A percentile compares a stretch with the other conserved stretches of the same genome.
Evolutionary conservation across 2,888 invertebrate species (phyloP).

Genomic region (Podabrus alpinus): DNA sequence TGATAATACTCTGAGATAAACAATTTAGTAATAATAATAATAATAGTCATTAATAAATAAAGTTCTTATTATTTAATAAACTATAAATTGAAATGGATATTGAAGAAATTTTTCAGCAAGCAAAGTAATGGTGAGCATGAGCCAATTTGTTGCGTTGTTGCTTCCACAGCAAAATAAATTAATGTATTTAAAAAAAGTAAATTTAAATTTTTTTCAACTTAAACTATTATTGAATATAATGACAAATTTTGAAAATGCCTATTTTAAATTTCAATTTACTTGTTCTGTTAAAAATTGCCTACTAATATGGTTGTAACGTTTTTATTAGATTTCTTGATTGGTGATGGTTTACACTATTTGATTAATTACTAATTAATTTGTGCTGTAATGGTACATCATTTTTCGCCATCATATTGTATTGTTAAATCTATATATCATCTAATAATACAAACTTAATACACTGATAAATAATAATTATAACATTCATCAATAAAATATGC

Average conservation of each 20-base stretch:
- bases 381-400: not conserved
- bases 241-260: not conserved
- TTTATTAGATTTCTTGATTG: not conserved
- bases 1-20: conserved; percentile 36
- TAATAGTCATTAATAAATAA: conserved; percentile 29
- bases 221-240: not conserved
- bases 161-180: not conserved
- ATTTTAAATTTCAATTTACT: not conserved
- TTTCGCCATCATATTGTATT: not conserved
- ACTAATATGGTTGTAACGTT: not conserved
- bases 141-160: conserved; percentile 13
- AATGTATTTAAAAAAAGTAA: not conserved
- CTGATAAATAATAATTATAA: no score
- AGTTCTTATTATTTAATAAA: conserved; percentile 9
- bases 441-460: no score
- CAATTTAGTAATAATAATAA: conserved; percentile 8
- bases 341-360: not conserved
- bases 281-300: not conserved
- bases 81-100: conserved; percentile 43
- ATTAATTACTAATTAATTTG: no score
- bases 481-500: no score
- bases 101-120: conserved; percentile 39
- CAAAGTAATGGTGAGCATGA: conserved; percentile 45
- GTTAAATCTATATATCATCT: no score
- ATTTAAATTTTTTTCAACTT: not conserved